Evolutionary conservation across 2,113 vertebrate species (phyloP), one percentile per base, ranked within the genome.

Genomic region (Aspiorhynchus laticeps): DNA sequence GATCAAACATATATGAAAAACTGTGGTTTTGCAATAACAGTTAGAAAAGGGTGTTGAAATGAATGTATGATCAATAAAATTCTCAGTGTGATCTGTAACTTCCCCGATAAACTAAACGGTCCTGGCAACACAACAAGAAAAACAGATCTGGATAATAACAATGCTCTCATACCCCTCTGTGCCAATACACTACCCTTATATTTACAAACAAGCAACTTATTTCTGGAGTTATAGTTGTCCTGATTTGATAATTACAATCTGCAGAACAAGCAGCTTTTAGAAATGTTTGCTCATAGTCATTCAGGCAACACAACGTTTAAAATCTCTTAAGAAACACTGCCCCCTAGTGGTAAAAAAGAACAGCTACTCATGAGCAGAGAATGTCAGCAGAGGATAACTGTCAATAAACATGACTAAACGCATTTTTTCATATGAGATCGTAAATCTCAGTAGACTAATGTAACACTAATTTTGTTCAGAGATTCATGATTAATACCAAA

Each of bases 311-410:
- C 41, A 48, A 9, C 12, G 46, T 17, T 77, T 2, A 4, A 71
- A 87, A 67, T 2, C 8, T 69, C 15, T 59, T 56, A 74, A 84
- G 33, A 69, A 43, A 69, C 90, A 87, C 36, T 87, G 41, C 90
- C 90, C 86, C 80, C 93, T 94, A 73, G 80, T 92, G 92, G 89
- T 86, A 24, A 83, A 88, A 88, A 82, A 67, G 19, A 73, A 12
- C 5, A 7, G 17, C 31, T 24, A 80, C 48, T n/a, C 74, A 4
- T 33, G 31, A 21, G 12, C 3, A 43, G 21, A 21, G n/a, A 56
- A 48, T 51, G 26, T 9, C 38, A 14, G 38, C 0, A 7, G 8
- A 41, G 80, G 26, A 41, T 6, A 43, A 17, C 24, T 46, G 78
- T 46, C 36, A 46, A 31, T 46, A 69, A 69, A 48, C 36, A 67